These are phyloP conservation scores for Sarcophaga caerulescens DNA, from an alignment of 2,888 invertebrate genomes.

Conservation along the genomic window DNA sequence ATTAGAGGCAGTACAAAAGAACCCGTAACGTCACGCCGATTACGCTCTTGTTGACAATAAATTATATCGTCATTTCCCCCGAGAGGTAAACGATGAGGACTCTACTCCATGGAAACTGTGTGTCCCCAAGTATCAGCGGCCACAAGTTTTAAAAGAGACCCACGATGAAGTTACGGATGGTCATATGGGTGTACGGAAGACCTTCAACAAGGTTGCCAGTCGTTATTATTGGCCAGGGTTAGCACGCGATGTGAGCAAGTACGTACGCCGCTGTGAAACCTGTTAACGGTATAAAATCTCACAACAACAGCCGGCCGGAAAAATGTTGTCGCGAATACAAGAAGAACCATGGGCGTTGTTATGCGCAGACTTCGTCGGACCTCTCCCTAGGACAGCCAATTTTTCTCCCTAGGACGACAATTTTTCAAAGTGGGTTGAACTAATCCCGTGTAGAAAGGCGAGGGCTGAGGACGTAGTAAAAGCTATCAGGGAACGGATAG, in stretches of 20 bases:
- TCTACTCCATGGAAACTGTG: not conserved
- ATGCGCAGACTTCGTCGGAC: not conserved
- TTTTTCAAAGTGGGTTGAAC: conserved; percentile 27
- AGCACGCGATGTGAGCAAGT: conserved; percentile 19
- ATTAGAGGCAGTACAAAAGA: not conserved
- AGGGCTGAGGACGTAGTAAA: not conserved
- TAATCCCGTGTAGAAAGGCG: not conserved
- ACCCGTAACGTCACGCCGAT: conserved; percentile 8
- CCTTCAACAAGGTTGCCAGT: not conserved
- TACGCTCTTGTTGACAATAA: conserved; percentile 8
- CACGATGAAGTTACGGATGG: conserved; percentile 25
- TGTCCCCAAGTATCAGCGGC: too few relatives aligned
- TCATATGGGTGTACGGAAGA: conserved; percentile 25
- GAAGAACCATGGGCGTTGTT: conserved; percentile 26
- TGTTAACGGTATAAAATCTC: conserved; percentile 31
- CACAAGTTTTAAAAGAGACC: conserved; percentile 20
- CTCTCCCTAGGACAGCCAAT: conserved; percentile 6
- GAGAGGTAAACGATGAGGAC: not conserved
- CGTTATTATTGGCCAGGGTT: conserved; percentile 34
- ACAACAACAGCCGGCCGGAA: conserved; percentile 26
- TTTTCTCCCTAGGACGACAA: too few relatives aligned
- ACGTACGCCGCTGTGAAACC: conserved; percentile 4
- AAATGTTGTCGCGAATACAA: conserved; percentile 25
- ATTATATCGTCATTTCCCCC: conserved; percentile 19
- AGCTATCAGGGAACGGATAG: not conserved